These are phyloP conservation scores for Chloroclysta siterata DNA, from an alignment of 2,888 invertebrate genomes.

Conservation along the genomic window DNA sequence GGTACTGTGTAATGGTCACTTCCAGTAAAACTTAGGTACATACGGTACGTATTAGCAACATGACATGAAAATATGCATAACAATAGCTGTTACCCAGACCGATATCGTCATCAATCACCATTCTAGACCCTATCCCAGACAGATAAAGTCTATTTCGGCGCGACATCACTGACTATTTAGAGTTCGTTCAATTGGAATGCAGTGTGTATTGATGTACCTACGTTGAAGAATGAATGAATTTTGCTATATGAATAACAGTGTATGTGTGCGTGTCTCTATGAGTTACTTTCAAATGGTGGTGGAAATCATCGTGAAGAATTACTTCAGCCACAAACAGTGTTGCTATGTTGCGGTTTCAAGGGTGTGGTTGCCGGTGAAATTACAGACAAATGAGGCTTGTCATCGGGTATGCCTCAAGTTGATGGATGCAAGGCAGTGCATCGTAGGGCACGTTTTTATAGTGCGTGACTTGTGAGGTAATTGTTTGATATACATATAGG, in stretches of 20 bases:
- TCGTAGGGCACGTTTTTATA: too few species aligned
- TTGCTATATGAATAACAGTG: constrained; percentile 6
- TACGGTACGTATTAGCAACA: neutral
- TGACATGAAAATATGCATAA: constrained; percentile 2
- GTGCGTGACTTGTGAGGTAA: too few species aligned
- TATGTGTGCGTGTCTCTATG: neutral
- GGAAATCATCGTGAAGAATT: too few species aligned
- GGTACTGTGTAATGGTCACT: too few species aligned
- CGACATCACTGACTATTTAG: neutral
- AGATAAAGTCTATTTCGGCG: neutral
- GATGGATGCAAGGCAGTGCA: too few species aligned
- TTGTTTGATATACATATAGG: too few species aligned
- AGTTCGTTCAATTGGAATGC: constrained; percentile 3
- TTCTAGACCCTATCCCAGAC: neutral
- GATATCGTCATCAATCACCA: neutral
- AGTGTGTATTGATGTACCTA: neutral
- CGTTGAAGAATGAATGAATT: constrained; percentile 8
- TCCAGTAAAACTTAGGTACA: constrained; percentile 13
- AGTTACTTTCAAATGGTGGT: too few species aligned
- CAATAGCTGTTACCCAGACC: neutral
- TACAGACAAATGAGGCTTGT: too few species aligned
- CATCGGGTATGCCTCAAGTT: too few species aligned
- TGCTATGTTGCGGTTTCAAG: too few species aligned
- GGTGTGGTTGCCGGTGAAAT: too few species aligned
- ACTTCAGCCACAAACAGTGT: too few species aligned